Conservation (phyloP, 2,888 invertebrate genomes). For the Ischnus inquisitorius region DNA sequence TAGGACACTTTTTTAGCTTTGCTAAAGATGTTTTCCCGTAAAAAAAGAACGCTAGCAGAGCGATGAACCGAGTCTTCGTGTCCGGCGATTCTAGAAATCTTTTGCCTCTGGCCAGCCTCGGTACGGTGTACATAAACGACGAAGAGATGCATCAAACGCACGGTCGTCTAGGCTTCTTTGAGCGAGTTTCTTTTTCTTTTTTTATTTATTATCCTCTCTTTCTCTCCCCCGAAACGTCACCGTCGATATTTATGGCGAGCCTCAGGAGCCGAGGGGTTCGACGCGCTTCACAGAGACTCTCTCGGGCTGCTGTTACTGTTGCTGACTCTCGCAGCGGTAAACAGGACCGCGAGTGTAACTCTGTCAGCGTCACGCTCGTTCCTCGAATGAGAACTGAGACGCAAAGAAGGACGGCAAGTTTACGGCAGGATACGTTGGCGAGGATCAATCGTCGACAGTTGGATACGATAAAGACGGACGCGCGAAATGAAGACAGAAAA, state of each 20-base stretch:
- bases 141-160: slow-evolving; percentile 64
- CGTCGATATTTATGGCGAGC: slow-evolving; percentile 84
- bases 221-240: slow-evolving; percentile 78
- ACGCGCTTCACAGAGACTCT: slow-evolving; percentile 72
- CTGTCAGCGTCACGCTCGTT: slow-evolving; percentile 80
- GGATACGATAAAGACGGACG: slow-evolving; percentile 39
- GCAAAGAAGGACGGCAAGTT: slow-evolving; percentile 19
- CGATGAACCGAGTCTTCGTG: slow-evolving; percentile 35
- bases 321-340: slow-evolving; percentile 49
- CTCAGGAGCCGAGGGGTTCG: slow-evolving; percentile 77
- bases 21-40: too few species aligned
- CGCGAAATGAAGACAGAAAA: slow-evolving; percentile 48
- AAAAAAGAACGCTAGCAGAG: neutral
- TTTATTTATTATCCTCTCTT: slow-evolving; percentile 70
- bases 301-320: slow-evolving; percentile 60
- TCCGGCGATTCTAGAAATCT: slow-evolving; percentile 69
- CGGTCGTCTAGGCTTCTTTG: slow-evolving; percentile 77
- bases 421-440: slow-evolving; percentile 44
- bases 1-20: too few species aligned
- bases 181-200: slow-evolving; percentile 75
- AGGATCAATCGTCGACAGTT: slow-evolving; percentile 47
- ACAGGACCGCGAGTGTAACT: slow-evolving; percentile 78
- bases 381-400: slow-evolving; percentile 69
- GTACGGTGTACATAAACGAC: slow-evolving; percentile 61
- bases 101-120: slow-evolving; percentile 59